Evolutionary conservation across 2,888 invertebrate species (phyloP).

Genomic region (Drosophila infuscata): DNA sequence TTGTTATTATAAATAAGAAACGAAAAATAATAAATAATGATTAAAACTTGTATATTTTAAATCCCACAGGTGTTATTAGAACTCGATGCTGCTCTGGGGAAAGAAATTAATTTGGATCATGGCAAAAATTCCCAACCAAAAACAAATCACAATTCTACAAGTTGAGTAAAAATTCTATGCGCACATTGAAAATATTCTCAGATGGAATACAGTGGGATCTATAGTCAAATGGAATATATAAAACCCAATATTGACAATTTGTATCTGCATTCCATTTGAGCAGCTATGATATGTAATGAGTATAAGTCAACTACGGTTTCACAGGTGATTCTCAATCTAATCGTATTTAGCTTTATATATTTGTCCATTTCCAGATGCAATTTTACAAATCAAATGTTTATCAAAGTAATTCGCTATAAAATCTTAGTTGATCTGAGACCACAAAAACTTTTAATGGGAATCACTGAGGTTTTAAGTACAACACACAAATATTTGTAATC

Average conservation of each 20-base stretch:
- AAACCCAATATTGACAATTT: background rate
- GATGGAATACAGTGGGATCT: background rate
- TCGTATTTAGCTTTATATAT: background rate
- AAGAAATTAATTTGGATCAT: too few relatives aligned
- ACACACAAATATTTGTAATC: background rate
- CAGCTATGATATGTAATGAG: background rate
- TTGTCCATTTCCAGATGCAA: background rate
- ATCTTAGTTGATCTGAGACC: background rate
- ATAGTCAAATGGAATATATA: background rate
- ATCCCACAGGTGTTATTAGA: background rate
- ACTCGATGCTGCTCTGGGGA: accelerated
- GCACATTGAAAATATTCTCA: background rate
- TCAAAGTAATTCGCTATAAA: background rate
- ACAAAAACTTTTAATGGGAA: background rate
- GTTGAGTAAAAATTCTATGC: background rate
- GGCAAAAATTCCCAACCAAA: too few relatives aligned
- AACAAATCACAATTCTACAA: background rate
- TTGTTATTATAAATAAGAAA: background rate
- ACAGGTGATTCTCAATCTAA: background rate
- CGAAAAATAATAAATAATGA: background rate
- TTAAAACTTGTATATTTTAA: background rate
- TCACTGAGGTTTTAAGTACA: background rate
- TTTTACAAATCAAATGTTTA: background rate
- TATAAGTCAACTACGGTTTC: background rate
- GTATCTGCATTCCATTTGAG: background rate